These are phyloP conservation scores for Erebia epiphron DNA, from an alignment of 2,888 invertebrate species.

Conservation along the genomic window DNA sequence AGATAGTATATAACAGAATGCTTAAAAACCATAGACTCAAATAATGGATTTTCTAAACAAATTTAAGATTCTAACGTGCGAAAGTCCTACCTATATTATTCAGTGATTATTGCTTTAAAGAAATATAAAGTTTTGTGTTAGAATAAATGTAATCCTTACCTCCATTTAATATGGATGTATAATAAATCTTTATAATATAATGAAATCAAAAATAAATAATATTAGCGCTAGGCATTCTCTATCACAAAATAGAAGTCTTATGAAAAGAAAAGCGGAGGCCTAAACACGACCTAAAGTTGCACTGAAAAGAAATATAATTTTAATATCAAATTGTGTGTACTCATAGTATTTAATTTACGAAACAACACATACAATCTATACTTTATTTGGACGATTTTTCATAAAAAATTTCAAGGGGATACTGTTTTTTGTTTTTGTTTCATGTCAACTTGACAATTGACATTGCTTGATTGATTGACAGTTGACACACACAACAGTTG, in stretches of 20 bases:
- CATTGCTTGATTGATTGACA: no score
- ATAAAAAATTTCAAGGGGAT: constrained; percentile 76
- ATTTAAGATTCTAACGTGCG: no score
- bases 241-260: constrained; percentile 25
- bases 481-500: no score
- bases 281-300: constrained; percentile 56
- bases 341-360: constrained; percentile 29
- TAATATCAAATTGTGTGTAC: constrained; percentile 7
- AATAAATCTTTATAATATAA: constrained; percentile 4
- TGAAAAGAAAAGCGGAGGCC: constrained; percentile 50
- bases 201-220: constrained; percentile 27
- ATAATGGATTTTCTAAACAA: no score
- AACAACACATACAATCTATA: constrained; percentile 52
- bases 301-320: constrained; percentile 44
- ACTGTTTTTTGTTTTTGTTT: constrained; percentile 76
- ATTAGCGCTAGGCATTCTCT: constrained; percentile 32
- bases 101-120: no score
- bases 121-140: no score
- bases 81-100: no score
- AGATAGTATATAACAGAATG: no score
- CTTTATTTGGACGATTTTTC: constrained; percentile 62
- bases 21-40: no score
- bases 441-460: constrained; percentile 15
- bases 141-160: constrained; percentile 48
- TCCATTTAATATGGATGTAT: constrained; percentile 56